Evolutionary conservation across 2,888 invertebrate species (phyloP), one percentile per base, ranked within the genome.

Genomic region (Mythimna vitellina): DNA sequence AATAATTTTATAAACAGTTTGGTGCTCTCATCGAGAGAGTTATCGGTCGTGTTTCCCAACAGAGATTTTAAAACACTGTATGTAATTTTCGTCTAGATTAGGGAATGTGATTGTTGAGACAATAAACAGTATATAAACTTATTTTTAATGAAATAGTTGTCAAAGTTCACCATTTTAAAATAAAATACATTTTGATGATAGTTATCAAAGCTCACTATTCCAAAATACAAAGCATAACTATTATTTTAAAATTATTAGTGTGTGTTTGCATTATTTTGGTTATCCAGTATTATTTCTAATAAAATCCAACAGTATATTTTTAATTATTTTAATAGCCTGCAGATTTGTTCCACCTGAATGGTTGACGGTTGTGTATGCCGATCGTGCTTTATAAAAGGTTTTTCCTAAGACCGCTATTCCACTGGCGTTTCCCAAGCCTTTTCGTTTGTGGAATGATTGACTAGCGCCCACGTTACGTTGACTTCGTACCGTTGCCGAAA

Each of bases 271-370:
- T 51, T 57, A 49, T 14, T 68, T 61, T 53, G 29, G 29, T n/a
- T 61, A n/a, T 65, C 46, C 61, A 65, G 74, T 67, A 67, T 80
- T 77, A 65, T 66, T 51, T 56, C 0, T 56, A 46, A 35, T 9
- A 10, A 42, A 20, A 9, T 53, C 14, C 3, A n/a, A 9, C 9
- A 51, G 14, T 51, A 42, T 14, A 35, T 56, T 25, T 73, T 22
- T 14, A 1, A 53, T 53, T 46, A 10, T 9, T 56, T 14, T 25
- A 32, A 20, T 29, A 65, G 35, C 22, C 22, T 32, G 35, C 14
- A 25, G 9, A 56, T 58, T 25, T 46, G 14, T 46, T 42, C 14
- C 20, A 42, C 35, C 42, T 53, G 14, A 17, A 46, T 12, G 38
- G 7, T 57, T 35, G 17, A 54, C 8, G 38, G 14, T 57, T 35